A percentile compares a stretch with the other conserved stretches of the same genome.
These are phyloP conservation scores for Acanthosepion lycidas DNA, from an alignment of 2,888 invertebrate genomes.

Conservation along the genomic window DNA sequence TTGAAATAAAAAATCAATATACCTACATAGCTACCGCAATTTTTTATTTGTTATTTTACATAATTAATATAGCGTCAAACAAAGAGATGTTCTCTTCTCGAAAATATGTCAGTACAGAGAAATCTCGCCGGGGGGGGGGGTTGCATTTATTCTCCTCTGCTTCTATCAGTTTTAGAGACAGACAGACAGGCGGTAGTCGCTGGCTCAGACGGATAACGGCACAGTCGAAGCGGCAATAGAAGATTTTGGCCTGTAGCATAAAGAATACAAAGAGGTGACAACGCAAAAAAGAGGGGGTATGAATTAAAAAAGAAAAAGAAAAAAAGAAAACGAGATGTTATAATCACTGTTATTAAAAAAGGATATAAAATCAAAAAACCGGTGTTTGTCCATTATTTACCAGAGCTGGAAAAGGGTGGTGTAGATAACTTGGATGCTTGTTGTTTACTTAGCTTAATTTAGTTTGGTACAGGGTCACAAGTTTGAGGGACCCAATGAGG, in stretches of 20 bases:
- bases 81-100: not conserved
- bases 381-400: not conserved
- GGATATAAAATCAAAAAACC: not conserved
- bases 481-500: no score
- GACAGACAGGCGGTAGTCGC: not conserved
- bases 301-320: not conserved
- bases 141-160: not conserved
- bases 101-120: not conserved
- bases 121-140: not conserved
- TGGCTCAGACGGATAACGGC: not conserved
- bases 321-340: not conserved
- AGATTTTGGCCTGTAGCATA: not conserved
- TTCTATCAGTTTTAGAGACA: not conserved
- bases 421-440: not conserved
- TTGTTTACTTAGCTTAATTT: no score
- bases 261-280: not conserved
- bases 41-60: not conserved
- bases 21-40: not conserved
- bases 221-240: not conserved
- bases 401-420: not conserved
- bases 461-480: no score
- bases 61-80: not conserved
- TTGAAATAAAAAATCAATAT: not conserved
- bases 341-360: slow-evolving; percentile 25
- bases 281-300: not conserved